Percentiles rank a stretch among this genome's conserved stretches.
Evolutionary conservation across 2,888 invertebrate species (phyloP).

Genomic region (Ormyrus pomaceus): DNA sequence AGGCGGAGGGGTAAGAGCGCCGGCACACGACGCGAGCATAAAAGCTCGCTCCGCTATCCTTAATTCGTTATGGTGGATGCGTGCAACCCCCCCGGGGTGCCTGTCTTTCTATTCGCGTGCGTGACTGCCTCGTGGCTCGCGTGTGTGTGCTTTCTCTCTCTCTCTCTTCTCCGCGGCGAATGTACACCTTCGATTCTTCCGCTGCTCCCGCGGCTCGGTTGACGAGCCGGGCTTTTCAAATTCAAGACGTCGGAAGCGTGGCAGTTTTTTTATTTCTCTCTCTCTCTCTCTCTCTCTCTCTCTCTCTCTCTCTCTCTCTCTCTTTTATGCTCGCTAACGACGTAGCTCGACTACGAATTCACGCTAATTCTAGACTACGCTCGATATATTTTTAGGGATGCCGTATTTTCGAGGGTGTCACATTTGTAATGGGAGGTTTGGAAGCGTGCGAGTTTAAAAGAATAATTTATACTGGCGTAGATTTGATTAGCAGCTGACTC

Average conservation of each 20-base stretch:
- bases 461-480: no score
- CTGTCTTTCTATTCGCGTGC: slow-evolving; percentile 56
- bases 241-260: slow-evolving; percentile 25
- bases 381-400: no score
- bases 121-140: slow-evolving; percentile 59
- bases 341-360: not conserved
- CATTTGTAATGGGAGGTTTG: no score
- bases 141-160: slow-evolving; percentile 48
- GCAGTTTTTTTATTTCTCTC: no score
- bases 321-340: slow-evolving; percentile 23
- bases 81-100: slow-evolving; percentile 43
- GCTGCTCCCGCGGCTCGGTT: slow-evolving; percentile 3
- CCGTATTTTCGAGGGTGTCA: no score
- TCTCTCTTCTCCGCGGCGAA: slow-evolving; percentile 52
- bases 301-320: not conserved
- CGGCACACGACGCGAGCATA: slow-evolving; percentile 55
- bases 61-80: slow-evolving; percentile 60
- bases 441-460: no score
- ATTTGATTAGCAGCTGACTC: no score
- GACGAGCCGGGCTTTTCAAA: slow-evolving; percentile 30
- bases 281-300: no score
- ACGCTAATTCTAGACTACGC: no score
- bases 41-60: slow-evolving; percentile 58
- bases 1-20: slow-evolving; percentile 41
- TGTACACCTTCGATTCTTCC: slow-evolving; percentile 55